Evolutionary conservation across 2,797 vertebrate species (phyloP), one percentile per base, ranked within the genome.

Genomic region (Bryconaethiops microstoma): DNA sequence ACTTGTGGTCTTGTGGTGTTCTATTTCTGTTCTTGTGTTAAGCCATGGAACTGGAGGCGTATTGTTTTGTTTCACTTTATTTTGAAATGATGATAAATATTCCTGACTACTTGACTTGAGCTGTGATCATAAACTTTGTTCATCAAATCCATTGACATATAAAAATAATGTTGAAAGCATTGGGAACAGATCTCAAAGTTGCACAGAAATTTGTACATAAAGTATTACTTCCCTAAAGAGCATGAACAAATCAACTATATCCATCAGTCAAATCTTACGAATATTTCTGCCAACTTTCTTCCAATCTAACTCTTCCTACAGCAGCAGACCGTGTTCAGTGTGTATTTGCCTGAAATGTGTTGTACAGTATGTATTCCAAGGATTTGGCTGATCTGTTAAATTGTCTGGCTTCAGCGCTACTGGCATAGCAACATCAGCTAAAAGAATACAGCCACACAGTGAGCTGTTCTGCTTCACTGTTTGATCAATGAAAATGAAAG

Each of bases 311-410:
- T 17, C 39, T 45, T 67, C 16, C 64, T n/a, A 67, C 40, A 64
- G 29, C 17, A 17, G 12, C 4, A 65, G 29, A 9, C 16, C 5
- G 16, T 21, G 17, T 29, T 65, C 52, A 73, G 57, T 82, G 60
- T 74, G 12, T 62, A 78, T 68, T 57, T 57, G 35, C 48, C 54
- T 45, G 13, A 45, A 12, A 42, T 63, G 68, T 45, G 17, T 2
- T 7, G 6, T 59, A 57, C n/a, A 25, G 48, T 17, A 40, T 54
- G 74, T 76, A 62, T 62, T 78, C 17, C 54, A 55, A 45, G 50
- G 57, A 69, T 74, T 54, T 42, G 63, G 62, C 64, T 70, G 74
- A 80, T 77, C 35, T 82, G 81, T 84, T 71, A 62, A 59, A 68
- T 65, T 55, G 69, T 70, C 74, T 82, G 57, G 81, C 55, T 67